phyloP scores from a whole-genome alignment of 1,140 invertebrate species.

The Papilio machaon region DNA sequence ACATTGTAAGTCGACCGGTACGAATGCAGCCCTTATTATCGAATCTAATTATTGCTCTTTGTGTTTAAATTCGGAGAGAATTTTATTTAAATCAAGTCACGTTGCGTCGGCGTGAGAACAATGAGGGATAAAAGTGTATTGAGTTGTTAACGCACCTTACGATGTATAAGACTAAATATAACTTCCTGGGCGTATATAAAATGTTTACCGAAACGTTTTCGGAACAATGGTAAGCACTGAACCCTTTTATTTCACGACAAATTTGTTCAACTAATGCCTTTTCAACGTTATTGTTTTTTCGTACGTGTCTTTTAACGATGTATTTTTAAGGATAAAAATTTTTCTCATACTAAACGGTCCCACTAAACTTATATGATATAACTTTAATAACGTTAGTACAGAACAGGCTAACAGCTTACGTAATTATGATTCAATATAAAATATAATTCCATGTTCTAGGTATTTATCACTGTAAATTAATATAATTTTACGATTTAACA shows the following conservation, averaged over 20 bases:
- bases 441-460: not conserved
- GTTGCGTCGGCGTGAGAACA: constrained; percentile 67
- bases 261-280: constrained; percentile 38
- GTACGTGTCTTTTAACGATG: not conserved
- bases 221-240: constrained; percentile 38
- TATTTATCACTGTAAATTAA: not conserved
- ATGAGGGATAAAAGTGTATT: constrained; percentile 59
- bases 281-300: constrained; percentile 20
- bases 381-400: not conserved
- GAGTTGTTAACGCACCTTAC: constrained; percentile 61
- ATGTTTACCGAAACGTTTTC: constrained; percentile 40
- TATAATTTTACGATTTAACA: constrained; percentile 1
- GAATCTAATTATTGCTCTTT: constrained; percentile 79
- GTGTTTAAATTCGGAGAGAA: constrained; percentile 73
- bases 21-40: constrained; percentile 69
- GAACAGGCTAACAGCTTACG: not conserved
- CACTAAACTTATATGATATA: not conserved
- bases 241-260: constrained; percentile 39
- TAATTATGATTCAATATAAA: not conserved
- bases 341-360: not conserved
- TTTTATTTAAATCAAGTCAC: constrained; percentile 77
- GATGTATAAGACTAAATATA: constrained; percentile 35
- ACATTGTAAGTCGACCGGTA: constrained; percentile 68
- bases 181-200: constrained; percentile 36
- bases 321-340: constrained; percentile 13